Percentiles rank a stretch among this genome's conserved stretches.
Conservation (phyloP, 2,797 vertebrate species). For the Platalea minor region DNA sequence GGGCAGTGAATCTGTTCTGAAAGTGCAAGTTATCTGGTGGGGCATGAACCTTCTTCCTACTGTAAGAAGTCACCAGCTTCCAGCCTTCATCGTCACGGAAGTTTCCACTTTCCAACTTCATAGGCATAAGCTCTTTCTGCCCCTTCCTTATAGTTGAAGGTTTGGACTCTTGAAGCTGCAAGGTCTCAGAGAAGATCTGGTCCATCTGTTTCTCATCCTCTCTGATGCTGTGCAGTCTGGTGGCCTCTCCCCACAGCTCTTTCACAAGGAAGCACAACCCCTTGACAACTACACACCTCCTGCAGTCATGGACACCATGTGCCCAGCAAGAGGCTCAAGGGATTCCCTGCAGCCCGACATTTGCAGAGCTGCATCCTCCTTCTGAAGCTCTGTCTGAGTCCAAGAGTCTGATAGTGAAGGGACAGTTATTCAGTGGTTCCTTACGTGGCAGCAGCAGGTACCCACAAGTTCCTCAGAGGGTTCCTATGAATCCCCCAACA, state of each 20-base stretch:
- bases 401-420: not conserved
- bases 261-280: not conserved
- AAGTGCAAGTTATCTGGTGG: not conserved
- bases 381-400: not conserved
- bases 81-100: not conserved
- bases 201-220: not conserved
- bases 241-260: not conserved
- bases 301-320: not conserved
- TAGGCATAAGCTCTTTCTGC: not conserved
- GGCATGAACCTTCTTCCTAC: not conserved
- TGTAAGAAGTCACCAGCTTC: not conserved
- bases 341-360: not conserved
- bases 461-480: not conserved
- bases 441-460: not conserved
- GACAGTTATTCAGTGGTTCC: not conserved
- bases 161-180: not conserved
- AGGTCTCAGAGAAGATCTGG: not conserved
- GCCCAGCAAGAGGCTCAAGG: not conserved
- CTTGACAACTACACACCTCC: not conserved
- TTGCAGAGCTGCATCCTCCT: not conserved
- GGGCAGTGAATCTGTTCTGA: not conserved
- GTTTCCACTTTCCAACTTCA: not conserved
- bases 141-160: not conserved
- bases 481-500: not conserved
- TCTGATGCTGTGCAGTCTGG: not conserved